Conservation (phyloP, 2,113 vertebrate genomes). For the Calyptomena viridis region DNA sequence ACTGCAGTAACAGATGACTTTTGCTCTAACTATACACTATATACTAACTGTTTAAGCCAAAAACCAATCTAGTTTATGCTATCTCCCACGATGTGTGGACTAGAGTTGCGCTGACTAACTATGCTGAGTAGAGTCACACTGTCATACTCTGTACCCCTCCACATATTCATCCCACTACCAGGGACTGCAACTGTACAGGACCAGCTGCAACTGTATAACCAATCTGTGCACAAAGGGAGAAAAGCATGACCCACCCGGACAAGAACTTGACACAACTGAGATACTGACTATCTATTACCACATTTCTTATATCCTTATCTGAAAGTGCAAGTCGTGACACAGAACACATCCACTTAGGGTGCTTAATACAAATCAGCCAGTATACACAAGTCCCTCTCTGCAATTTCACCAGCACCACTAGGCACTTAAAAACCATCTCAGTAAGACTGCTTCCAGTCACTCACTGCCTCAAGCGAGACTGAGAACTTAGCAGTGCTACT, state of each 20-base stretch:
- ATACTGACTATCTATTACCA: background rate
- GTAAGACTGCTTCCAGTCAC: background rate
- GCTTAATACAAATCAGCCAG: background rate
- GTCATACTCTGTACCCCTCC: background rate
- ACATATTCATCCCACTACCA: background rate
- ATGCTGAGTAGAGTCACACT: background rate
- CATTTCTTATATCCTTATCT: background rate
- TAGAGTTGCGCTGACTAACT: background rate
- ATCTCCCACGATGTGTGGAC: background rate
- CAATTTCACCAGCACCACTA: background rate
- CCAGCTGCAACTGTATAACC: background rate
- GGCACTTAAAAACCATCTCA: background rate
- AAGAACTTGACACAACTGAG: background rate
- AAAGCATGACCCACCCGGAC: background rate
- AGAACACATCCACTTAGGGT: background rate
- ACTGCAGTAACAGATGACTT: background rate
- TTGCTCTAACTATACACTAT: background rate
- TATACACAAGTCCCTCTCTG: background rate
- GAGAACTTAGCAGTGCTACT: background rate
- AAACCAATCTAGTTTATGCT: background rate
- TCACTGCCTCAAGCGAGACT: background rate
- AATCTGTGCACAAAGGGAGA: background rate
- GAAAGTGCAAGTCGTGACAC: background rate
- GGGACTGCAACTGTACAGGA: background rate
- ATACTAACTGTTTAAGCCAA: background rate